Base-by-base conservation (phyloP, 2,797 vertebrate genomes). In the Emys orbicularis region DNA sequence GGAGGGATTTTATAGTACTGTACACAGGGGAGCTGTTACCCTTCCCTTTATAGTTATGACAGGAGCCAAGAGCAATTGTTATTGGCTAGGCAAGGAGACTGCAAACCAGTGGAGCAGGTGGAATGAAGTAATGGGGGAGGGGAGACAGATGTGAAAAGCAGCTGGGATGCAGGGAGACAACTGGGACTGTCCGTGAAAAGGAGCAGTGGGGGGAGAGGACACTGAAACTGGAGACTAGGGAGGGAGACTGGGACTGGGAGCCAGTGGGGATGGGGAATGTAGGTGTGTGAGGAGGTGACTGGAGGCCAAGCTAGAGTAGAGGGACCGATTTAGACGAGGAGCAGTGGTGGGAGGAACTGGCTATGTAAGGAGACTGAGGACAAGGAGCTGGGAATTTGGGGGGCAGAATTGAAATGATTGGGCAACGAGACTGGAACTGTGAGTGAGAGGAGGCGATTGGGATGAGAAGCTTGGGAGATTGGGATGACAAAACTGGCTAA, bases 401-500 rank as follows among this genome's bases (percentile, higher is more conserved):
- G 19, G 19, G 65, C 9, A 72, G n/a, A 72, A 41, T 5, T 41
- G n/a, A 41, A 37, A 72, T 23, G n/a, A 72, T 5, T 72, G n/a
- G n/a, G 65, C 65, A 72, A 41, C 4, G 9, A 72, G n/a, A 72
- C 65, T 9, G 5, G 29, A 29, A n/a, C 61, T 23, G 59, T 61
- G 65, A 37, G n/a, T 21, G 65, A 41, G 19, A 72, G 65, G 61
- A 68, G 34, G 65, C 5, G 5, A 37, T 23, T 37, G 65, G 54
- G n/a, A 31, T 23, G 21, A 54, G 54, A 25, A 54, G 9, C 21
- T 54, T 54, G 21, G 16, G 65, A 9, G 18, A 5, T 6, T 37
- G n/a, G 50, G 31, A 25, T 23, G 54, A 54, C 4, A 54, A 54
- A 27, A 2, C 52, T 54, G 0, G 0, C 21, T 3, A 10, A 25